A percentile compares a stretch with the other conserved stretches of the same genome.
Conservation (phyloP, 2,797 vertebrate species). For the Sebastes trivittatus region DNA sequence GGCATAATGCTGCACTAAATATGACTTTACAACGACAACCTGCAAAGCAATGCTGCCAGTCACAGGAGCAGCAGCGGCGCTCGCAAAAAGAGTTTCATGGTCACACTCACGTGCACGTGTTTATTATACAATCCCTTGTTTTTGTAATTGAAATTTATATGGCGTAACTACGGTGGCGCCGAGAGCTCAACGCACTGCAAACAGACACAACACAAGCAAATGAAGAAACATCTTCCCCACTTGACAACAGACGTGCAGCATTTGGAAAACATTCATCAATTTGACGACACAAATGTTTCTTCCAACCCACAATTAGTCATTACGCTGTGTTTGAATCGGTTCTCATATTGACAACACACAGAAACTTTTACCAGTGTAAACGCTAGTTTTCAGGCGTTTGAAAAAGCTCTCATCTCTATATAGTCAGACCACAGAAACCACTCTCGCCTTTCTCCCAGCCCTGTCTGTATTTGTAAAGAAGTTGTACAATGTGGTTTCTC, state of each 20-base stretch:
- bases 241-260: neutral
- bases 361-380: neutral
- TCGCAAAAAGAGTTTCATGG: constrained; percentile 33
- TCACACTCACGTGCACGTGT: constrained; percentile 43
- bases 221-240: neutral
- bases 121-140: constrained; percentile 47
- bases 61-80: constrained; percentile 9
- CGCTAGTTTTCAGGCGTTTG: neutral
- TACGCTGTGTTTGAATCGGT: neutral
- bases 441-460: neutral
- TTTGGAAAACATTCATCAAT: neutral
- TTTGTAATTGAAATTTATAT: constrained; percentile 51
- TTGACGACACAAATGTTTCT: neutral
- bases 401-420: neutral
- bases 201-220: neutral
- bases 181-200: neutral
- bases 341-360: neutral
- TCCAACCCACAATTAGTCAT: neutral
- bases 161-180: neutral
- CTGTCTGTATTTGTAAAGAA: neutral
- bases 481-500: neutral
- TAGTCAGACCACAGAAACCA: neutral
- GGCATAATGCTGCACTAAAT: constrained; percentile 68
- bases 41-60: constrained; percentile 26
- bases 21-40: constrained; percentile 52